A percentile compares a stretch with the other conserved stretches of the same genome.
phyloP scores from a whole-genome alignment of 2,888 invertebrate genomes.

The Thysanoteuthis rhombus region DNA sequence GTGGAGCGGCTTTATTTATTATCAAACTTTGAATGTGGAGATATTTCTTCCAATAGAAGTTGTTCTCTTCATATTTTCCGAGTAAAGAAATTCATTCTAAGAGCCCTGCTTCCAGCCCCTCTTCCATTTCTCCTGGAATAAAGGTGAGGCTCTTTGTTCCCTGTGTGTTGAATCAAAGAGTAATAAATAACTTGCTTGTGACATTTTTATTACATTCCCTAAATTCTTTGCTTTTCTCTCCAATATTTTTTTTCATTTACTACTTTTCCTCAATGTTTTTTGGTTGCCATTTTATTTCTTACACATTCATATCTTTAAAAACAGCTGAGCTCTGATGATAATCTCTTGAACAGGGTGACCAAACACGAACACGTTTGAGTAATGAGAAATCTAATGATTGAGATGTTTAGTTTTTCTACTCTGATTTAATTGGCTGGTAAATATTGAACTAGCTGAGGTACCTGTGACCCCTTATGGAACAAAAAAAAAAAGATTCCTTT shows the following conservation, averaged over 20 bases:
- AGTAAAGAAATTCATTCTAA: neutral
- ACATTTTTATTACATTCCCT: constrained; percentile 12
- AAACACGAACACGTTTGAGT: neutral
- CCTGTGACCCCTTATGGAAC: no score
- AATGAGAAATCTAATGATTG: neutral
- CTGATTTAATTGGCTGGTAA: neutral
- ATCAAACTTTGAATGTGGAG: neutral
- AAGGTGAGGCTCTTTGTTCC: neutral
- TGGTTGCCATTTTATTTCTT: neutral
- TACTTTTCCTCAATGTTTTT: neutral
- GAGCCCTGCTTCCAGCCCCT: neutral
- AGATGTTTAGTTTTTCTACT: neutral
- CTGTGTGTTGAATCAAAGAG: neutral
- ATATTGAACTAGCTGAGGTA: neutral
- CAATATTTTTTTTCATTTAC: neutral
- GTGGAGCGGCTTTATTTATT: neutral
- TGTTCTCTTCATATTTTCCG: neutral
- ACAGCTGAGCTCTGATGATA: neutral
- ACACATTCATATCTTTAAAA: neutral
- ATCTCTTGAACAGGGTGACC: neutral
- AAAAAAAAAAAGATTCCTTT: no score
- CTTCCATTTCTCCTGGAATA: neutral
- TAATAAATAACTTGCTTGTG: neutral
- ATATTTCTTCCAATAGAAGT: neutral
- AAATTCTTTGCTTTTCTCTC: neutral